Percentiles rank a stretch among this genome's conserved stretches.
These are phyloP conservation scores for Monopis laevigella DNA, from an alignment of 2,888 invertebrate species.

Conservation along the genomic window DNA sequence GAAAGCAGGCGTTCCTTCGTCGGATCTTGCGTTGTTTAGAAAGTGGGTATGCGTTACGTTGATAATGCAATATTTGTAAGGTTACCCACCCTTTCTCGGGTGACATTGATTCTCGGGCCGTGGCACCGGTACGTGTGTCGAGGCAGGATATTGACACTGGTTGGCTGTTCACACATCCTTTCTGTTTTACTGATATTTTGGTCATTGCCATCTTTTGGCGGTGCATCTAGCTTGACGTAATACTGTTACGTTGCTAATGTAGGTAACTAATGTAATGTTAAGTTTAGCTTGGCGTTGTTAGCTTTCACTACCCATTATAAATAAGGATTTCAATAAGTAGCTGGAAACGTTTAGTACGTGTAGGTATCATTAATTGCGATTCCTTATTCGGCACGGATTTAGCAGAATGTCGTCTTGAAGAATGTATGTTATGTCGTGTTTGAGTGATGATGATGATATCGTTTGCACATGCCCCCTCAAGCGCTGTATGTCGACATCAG, in stretches of 20 bases:
- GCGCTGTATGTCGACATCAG: too few species aligned
- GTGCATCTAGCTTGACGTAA: background rate
- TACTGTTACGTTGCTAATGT: background rate
- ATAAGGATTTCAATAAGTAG: too few species aligned
- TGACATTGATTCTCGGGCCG: too few species aligned
- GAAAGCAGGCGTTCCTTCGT: background rate
- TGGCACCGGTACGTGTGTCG: slow-evolving; percentile 38
- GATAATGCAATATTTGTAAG: slow-evolving; percentile 23
- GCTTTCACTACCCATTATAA: slow-evolving; percentile 8
- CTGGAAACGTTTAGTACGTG: too few species aligned
- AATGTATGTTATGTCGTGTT: too few species aligned
- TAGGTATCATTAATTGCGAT: too few species aligned
- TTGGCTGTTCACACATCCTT: slow-evolving; percentile 12
- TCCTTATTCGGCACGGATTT: too few species aligned
- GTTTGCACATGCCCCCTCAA: too few species aligned
- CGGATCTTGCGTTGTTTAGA: background rate
- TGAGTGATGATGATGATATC: too few species aligned
- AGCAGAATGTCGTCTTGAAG: too few species aligned
- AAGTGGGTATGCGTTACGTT: background rate
- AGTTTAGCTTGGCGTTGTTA: background rate
- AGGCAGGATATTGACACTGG: slow-evolving; percentile 43
- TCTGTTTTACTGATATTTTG: slow-evolving; percentile 8
- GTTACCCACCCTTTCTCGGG: slow-evolving; percentile 45
- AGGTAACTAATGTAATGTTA: background rate
- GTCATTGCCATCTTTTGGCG: slow-evolving; percentile 3